These are phyloP conservation scores for Gymnosoma rotundatum DNA, from an alignment of 2,888 invertebrate species.

Conservation along the genomic window DNA sequence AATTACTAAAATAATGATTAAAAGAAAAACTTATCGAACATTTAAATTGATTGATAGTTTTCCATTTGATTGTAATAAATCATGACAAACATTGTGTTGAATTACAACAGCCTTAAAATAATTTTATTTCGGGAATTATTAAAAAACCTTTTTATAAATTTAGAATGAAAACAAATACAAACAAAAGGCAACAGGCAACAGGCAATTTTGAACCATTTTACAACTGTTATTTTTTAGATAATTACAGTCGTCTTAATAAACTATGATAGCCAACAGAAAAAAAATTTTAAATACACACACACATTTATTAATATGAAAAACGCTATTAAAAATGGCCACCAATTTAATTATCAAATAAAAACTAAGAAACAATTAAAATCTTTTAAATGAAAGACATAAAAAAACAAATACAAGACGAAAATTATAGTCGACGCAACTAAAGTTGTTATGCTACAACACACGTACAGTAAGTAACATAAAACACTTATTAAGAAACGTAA, in stretches of 20 bases:
- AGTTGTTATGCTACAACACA: background rate
- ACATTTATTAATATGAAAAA: background rate
- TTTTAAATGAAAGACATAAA: background rate
- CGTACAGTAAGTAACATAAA: too few species aligned
- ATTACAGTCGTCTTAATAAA: constrained; percentile 53
- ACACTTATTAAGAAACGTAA: too few species aligned
- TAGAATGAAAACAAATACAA: constrained; percentile 45
- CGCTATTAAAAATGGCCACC: constrained; percentile 49
- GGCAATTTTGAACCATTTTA: constrained; percentile 30
- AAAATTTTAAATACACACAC: background rate
- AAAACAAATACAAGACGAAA: background rate
- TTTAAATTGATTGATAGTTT: constrained; percentile 48
- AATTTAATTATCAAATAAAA: constrained; percentile 62
- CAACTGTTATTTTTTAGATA: constrained; percentile 49
- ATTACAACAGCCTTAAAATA: constrained; percentile 26
- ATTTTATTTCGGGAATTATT: constrained; percentile 18
- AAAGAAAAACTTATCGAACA: constrained; percentile 1
- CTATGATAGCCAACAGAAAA: constrained; percentile 37
- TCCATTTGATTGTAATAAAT: constrained; percentile 37
- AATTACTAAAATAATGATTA: background rate
- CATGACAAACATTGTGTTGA: constrained; percentile 42
- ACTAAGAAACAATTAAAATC: constrained; percentile 7
- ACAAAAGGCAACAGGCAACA: constrained; percentile 9
- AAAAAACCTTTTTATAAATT: constrained; percentile 15
- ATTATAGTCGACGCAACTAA: background rate